A percentile compares a stretch with the other conserved stretches of the same genome.
Evolutionary conservation across 30 jellyfish, hydroid and myxozoan species (phyloP).

Genomic region (Rhopilema esculentum): DNA sequence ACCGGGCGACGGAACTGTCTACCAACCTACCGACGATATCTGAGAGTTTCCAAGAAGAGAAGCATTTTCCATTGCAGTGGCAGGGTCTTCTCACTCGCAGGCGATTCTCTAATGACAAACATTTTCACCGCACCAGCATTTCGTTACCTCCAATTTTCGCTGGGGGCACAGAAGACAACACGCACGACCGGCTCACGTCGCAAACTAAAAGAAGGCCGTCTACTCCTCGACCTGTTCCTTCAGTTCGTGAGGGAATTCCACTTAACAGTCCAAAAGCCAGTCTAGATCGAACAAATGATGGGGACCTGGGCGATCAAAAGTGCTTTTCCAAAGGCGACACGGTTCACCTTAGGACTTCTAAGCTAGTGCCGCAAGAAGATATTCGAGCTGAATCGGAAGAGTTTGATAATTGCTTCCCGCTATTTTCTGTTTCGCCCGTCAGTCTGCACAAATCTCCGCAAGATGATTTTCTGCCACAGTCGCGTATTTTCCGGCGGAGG

Average conservation of each 20-base stretch:
- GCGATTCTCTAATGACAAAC: not conserved
- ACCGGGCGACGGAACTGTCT: not conserved
- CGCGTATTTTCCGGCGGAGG: not conserved
- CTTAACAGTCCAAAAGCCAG: too few species aligned
- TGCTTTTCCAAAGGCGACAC: not conserved
- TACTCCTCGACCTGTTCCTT: constrained; percentile 9
- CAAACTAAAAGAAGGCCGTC: constrained; percentile 2
- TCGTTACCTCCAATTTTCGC: constrained; percentile 5
- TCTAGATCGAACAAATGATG: too few species aligned
- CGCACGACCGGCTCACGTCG: not conserved
- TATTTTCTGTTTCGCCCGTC: constrained; percentile 22
- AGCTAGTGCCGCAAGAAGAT: not conserved
- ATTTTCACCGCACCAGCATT: not conserved
- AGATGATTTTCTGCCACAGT: not conserved
- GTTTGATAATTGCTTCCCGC: not conserved
- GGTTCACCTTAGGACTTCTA: not conserved
- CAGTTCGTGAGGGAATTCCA: constrained; percentile 1
- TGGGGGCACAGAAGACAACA: not conserved
- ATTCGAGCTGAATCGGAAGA: not conserved
- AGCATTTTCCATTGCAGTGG: not conserved
- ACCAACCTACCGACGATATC: constrained; percentile 16
- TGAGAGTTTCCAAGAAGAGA: constrained; percentile 7
- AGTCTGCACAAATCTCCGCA: not conserved
- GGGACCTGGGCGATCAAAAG: not conserved
- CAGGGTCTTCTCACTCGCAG: not conserved